phyloP scores from a whole-genome alignment of 2,888 invertebrate genomes.

The Nomada hirtipes region DNA sequence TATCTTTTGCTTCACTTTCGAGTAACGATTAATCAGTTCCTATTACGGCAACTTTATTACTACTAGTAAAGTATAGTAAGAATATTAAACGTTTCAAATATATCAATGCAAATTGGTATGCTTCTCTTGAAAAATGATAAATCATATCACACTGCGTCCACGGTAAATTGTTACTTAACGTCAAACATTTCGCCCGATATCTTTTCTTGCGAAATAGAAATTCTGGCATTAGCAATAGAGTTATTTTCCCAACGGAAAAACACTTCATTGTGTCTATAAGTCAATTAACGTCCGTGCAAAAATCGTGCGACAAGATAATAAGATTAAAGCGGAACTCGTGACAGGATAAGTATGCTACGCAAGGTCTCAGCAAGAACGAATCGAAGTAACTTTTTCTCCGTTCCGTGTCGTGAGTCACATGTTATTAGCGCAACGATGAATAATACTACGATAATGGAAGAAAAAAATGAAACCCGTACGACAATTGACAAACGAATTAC shows the following conservation, averaged over 20 bases:
- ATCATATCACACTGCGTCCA: too few species aligned
- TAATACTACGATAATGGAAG: slow-evolving; percentile 41
- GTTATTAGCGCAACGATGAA: slow-evolving; percentile 45
- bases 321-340: slow-evolving; percentile 42
- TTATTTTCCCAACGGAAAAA: slow-evolving; percentile 16
- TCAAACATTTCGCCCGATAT: neutral
- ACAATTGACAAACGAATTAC: slow-evolving; percentile 24
- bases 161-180: neutral
- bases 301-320: slow-evolving; percentile 37
- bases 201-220: neutral
- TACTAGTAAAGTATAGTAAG: too few species aligned
- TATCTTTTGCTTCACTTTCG: too few species aligned
- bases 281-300: slow-evolving; percentile 27
- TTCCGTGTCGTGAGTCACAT: slow-evolving; percentile 43
- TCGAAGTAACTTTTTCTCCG: slow-evolving; percentile 33
- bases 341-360: slow-evolving; percentile 31
- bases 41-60: too few species aligned
- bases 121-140: too few species aligned
- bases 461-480: neutral
- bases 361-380: slow-evolving; percentile 39
- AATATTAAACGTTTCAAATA: too few species aligned
- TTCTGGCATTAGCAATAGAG: neutral
- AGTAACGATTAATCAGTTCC: too few species aligned
- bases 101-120: too few species aligned
- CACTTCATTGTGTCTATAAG: neutral